phyloP scores from a whole-genome alignment of 2,888 invertebrate genomes.

The Drosophila vallismaia region DNA sequence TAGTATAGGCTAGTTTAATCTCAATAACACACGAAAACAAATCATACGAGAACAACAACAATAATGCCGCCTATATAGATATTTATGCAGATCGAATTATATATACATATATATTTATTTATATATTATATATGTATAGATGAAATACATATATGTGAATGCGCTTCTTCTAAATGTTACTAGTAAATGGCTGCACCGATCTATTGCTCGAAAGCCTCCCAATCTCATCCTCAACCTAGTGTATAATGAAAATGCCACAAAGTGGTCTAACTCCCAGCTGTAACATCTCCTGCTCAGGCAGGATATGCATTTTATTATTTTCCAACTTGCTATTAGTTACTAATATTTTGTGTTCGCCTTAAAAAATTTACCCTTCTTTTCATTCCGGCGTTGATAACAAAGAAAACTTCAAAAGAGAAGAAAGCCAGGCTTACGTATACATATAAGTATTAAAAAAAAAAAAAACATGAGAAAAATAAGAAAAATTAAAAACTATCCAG shows the following conservation, averaged over 20 bases:
- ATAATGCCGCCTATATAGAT: constrained; percentile 74
- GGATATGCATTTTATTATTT: constrained; percentile 37
- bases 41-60: constrained; percentile 65
- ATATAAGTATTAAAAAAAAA: constrained; percentile 66
- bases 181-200: constrained; percentile 41
- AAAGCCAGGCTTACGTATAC: constrained; percentile 64
- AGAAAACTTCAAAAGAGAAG: constrained; percentile 22
- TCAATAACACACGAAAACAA: constrained; percentile 57
- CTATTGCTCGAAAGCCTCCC: constrained; percentile 13
- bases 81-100: constrained; percentile 70
- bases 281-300: constrained; percentile 30
- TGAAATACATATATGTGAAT: constrained; percentile 24
- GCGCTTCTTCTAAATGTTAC: constrained; percentile 64
- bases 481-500: constrained; percentile 25
- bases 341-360: constrained; percentile 37
- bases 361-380: constrained; percentile 52
- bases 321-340: constrained; percentile 38
- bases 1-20: constrained; percentile 77
- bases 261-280: constrained; percentile 38
- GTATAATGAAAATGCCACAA: constrained; percentile 47
- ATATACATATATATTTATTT: constrained; percentile 63
- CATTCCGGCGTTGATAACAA: constrained; percentile 75
- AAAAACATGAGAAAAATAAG: constrained; percentile 35
- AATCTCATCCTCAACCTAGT: constrained; percentile 33
- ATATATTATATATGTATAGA: constrained; percentile 41